Conservation (phyloP, 2,888 invertebrate genomes). For the Matsumyia berberina region DNA sequence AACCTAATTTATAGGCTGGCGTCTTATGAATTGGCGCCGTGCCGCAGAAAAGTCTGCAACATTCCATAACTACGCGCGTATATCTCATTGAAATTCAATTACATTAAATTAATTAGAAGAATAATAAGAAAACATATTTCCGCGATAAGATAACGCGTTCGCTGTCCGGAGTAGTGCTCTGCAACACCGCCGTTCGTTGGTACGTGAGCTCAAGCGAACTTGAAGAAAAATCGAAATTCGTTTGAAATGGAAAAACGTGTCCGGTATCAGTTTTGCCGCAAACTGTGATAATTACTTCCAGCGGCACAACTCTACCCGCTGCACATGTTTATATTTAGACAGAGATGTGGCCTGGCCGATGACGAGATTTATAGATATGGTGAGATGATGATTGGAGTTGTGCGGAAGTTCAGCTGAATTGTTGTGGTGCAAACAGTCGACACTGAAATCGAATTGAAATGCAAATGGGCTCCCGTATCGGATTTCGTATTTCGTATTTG, state of each 20-base stretch:
- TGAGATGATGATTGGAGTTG: neutral
- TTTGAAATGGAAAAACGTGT: conserved; percentile 47
- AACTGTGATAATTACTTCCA: conserved; percentile 38
- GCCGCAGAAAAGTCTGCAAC: neutral
- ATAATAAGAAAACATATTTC: conserved; percentile 26
- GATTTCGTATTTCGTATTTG: neutral
- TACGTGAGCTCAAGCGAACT: neutral
- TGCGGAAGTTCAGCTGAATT: conserved; percentile 24
- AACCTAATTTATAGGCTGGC: conserved; percentile 11
- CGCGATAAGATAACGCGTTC: conserved; percentile 38
- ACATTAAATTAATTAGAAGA: conserved; percentile 48
- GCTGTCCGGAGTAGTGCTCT: neutral
- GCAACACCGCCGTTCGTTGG: neutral
- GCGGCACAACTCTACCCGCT: conserved; percentile 13
- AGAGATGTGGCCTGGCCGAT: neutral
- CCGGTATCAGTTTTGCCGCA: conserved; percentile 30
- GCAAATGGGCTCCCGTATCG: neutral
- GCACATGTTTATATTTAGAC: conserved; percentile 25
- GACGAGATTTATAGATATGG: too few species aligned
- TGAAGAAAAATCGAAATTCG: conserved; percentile 34
- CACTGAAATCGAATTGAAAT: conserved; percentile 10
- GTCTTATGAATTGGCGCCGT: conserved; percentile 22
- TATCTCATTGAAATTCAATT: conserved; percentile 49
- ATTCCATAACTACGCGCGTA: neutral
- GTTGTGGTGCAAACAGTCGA: conserved; percentile 9